A percentile compares a stretch with the other conserved stretches of the same genome.
phyloP scores from a whole-genome alignment of 2,113 vertebrate genomes.

The Erythrocercus mccallii region DNA sequence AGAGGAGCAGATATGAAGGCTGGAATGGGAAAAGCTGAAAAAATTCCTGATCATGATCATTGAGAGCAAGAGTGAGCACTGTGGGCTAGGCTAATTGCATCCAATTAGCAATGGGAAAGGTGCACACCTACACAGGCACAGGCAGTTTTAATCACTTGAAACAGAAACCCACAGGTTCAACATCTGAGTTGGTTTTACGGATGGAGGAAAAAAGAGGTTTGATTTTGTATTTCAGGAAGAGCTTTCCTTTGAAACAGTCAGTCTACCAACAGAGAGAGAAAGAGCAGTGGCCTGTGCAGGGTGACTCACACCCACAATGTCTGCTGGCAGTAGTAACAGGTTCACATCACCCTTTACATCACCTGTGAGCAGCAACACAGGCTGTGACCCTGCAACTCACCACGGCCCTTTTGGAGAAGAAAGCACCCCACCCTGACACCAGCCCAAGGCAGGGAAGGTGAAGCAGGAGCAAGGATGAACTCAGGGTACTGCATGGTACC shows the following conservation, averaged over 20 bases:
- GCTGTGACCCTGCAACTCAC: background rate
- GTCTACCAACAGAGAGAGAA: background rate
- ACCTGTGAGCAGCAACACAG: accelerated
- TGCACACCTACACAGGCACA: background rate
- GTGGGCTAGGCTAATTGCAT: background rate
- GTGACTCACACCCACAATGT: accelerated
- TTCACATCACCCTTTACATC: too few species aligned
- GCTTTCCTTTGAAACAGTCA: background rate
- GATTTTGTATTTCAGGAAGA: background rate
- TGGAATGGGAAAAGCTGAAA: background rate
- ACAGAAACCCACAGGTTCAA: background rate
- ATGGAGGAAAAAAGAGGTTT: background rate
- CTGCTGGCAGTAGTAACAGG: accelerated
- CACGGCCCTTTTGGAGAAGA: accelerated
- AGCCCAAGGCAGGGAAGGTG: background rate
- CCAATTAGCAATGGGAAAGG: background rate
- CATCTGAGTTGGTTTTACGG: background rate
- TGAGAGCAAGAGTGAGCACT: background rate
- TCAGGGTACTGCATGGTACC: accelerated
- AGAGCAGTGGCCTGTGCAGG: accelerated
- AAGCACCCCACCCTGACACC: background rate
- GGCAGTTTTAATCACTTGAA: background rate
- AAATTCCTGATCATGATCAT: background rate
- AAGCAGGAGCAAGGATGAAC: background rate
- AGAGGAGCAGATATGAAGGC: background rate